Conservation (phyloP, 2,797 vertebrate species). For the Menidia menidia region DNA sequence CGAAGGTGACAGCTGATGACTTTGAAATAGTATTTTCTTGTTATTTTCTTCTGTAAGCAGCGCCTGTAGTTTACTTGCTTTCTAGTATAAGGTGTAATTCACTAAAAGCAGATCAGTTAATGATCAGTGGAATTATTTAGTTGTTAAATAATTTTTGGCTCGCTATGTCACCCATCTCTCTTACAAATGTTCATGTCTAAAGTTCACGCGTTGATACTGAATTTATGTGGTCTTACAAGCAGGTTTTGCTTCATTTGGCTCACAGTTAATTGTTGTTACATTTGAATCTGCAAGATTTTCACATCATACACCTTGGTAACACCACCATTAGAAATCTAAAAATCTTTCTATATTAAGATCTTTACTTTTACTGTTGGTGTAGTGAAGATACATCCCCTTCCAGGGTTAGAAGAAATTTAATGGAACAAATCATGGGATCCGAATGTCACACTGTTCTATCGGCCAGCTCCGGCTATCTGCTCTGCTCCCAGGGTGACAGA, state of each 20-base stretch:
- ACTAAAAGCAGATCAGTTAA: neutral
- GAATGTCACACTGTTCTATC: slow-evolving; percentile 31
- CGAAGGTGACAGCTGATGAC: neutral
- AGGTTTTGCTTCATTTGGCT: slow-evolving; percentile 13
- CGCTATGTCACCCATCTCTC: neutral
- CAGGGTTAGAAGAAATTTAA: slow-evolving; percentile 37
- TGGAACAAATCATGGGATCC: slow-evolving; percentile 43
- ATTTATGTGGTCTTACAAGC: slow-evolving; percentile 12
- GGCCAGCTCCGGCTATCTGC: slow-evolving; percentile 34
- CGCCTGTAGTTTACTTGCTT: slow-evolving; percentile 3
- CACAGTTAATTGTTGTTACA: slow-evolving; percentile 13
- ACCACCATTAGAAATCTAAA: slow-evolving; percentile 3
- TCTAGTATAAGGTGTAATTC: slow-evolving; percentile 7
- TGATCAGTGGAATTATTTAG: neutral
- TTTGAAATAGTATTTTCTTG: neutral
- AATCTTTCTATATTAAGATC: slow-evolving; percentile 12
- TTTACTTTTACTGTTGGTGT: slow-evolving; percentile 7
- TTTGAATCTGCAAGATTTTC: slow-evolving; percentile 19
- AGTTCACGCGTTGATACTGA: neutral
- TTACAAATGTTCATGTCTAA: neutral
- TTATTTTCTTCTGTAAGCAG: neutral
- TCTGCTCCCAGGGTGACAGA: slow-evolving; percentile 49
- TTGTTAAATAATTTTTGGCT: neutral
- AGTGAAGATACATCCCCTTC: slow-evolving; percentile 14
- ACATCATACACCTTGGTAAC: slow-evolving; percentile 19